Percentiles rank a stretch among this genome's conserved stretches.
phyloP scores from a whole-genome alignment of 2,113 vertebrate species.

The Phaetusa simplex region DNA sequence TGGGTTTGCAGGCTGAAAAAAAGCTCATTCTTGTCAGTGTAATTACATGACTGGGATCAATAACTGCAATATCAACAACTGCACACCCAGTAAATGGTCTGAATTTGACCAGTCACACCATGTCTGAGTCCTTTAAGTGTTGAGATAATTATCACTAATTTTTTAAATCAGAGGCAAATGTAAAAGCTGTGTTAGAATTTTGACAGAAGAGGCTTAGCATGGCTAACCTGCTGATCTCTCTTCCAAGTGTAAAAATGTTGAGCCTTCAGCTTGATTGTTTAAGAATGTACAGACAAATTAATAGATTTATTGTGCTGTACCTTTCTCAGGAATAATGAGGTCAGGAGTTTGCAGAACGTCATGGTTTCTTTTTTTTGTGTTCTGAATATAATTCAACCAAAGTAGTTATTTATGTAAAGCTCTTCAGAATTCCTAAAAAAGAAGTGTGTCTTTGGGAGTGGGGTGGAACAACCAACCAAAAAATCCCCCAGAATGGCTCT shows the following conservation, averaged over 20 bases:
- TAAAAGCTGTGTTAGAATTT: slow-evolving; percentile 8
- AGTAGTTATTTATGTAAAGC: neutral
- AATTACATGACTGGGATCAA: neutral
- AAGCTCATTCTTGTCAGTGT: neutral
- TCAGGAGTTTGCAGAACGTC: neutral
- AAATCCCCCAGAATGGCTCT: neutral
- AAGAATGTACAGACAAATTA: neutral
- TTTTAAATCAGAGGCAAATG: neutral
- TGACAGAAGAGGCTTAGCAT: neutral
- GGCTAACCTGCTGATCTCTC: neutral
- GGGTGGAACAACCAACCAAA: neutral
- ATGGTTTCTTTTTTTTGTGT: neutral
- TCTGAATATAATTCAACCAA: neutral
- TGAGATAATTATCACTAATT: neutral
- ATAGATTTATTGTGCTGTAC: neutral
- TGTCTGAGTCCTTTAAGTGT: neutral
- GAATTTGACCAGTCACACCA: neutral
- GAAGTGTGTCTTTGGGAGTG: neutral
- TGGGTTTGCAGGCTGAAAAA: neutral
- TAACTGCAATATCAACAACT: neutral
- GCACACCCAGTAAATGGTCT: neutral
- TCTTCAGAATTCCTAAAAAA: neutral
- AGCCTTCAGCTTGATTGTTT: neutral
- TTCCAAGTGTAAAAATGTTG: neutral
- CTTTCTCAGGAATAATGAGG: neutral